Conservation (phyloP, 2,797 vertebrate genomes). For the Sylvia borin region DNA sequence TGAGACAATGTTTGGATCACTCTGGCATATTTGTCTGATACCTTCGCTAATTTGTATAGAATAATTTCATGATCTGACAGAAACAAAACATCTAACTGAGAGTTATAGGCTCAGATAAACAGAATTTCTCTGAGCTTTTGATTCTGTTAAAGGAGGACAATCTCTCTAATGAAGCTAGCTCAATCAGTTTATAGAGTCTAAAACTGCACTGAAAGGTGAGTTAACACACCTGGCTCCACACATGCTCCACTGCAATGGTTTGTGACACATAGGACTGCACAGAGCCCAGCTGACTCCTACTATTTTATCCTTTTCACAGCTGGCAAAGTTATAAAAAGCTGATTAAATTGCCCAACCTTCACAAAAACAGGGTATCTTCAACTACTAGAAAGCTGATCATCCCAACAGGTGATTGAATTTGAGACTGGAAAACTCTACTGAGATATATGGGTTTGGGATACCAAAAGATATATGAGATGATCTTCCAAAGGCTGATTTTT, state of each 20-base stretch:
- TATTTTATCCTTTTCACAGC: neutral
- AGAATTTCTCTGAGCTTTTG: neutral
- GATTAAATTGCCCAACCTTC: neutral
- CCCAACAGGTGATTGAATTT: neutral
- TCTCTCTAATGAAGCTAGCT: neutral
- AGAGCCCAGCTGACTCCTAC: neutral
- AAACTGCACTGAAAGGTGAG: neutral
- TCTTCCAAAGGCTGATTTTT: neutral
- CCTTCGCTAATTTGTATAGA: neutral
- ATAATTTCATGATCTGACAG: neutral
- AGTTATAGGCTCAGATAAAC: neutral
- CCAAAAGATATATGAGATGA: neutral
- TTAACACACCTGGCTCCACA: neutral
- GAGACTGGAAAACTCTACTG: neutral
- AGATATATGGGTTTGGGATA: neutral
- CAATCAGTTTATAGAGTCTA: neutral
- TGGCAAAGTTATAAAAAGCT: neutral
- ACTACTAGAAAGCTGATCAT: neutral
- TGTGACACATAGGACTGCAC: neutral
- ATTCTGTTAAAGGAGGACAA: neutral
- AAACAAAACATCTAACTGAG: neutral
- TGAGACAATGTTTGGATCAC: fast-evolving
- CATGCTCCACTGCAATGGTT: neutral
- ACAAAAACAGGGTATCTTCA: neutral
- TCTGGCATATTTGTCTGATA: neutral